Conservation (phyloP, 2,113 vertebrate genomes). For the Prolemur simus region DNA sequence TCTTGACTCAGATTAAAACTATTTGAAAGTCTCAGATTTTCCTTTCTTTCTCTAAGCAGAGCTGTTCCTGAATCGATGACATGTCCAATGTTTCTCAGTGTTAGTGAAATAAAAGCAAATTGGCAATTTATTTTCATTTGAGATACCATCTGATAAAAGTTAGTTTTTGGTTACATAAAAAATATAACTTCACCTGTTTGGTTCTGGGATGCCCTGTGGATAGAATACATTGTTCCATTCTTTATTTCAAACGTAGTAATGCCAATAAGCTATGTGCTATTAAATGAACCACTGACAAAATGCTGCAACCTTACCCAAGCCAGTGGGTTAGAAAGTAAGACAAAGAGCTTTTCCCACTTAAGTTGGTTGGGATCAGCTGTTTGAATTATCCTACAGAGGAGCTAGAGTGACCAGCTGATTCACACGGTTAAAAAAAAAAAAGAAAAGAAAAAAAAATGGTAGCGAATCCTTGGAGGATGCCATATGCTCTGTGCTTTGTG, state of each 20-base stretch:
- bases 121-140: conserved; percentile 47
- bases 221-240: conserved; percentile 26
- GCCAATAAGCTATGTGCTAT: conserved; percentile 52
- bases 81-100: neutral
- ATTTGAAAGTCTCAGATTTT: conserved; percentile 1
- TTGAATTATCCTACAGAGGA: conserved; percentile 79
- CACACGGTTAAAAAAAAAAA: conserved; percentile 75
- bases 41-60: conserved; percentile 17
- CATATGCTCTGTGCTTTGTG: conserved; percentile 82
- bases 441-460: conserved; percentile 75
- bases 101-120: conserved; percentile 41
- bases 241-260: neutral
- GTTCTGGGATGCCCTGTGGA: neutral
- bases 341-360: conserved; percentile 79
- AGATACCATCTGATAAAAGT: neutral
- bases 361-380: conserved; percentile 83
- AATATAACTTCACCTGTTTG: neutral
- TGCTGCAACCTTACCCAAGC: conserved; percentile 55
- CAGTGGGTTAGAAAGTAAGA: conserved; percentile 72
- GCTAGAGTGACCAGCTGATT: conserved; percentile 82
- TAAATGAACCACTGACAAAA: conserved; percentile 66
- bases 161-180: neutral
- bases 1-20: conserved; percentile 27
- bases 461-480: conserved; percentile 82
- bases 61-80: neutral